Conservation (phyloP, 1,140 invertebrate species). For the Hylaeus volcanicus region DNA sequence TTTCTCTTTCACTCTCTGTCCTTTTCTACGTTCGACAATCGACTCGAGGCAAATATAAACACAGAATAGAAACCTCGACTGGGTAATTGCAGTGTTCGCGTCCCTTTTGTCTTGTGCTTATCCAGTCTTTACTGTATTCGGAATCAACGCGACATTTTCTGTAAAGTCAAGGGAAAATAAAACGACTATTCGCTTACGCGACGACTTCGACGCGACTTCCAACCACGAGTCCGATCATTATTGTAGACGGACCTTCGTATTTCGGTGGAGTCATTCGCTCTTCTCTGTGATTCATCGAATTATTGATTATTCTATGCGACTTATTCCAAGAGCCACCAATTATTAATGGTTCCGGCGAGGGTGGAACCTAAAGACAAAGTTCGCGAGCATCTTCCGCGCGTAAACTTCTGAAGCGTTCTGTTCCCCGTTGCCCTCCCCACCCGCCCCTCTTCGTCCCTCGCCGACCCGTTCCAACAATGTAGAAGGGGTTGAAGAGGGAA, state of each 20-base stretch:
- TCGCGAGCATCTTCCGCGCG: constrained; percentile 49
- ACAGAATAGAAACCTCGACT: no score
- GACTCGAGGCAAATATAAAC: no score
- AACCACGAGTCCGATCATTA: not conserved
- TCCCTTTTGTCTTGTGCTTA: no score
- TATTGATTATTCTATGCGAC: constrained; percentile 54
- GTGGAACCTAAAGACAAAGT: constrained; percentile 45
- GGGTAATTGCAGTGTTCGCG: no score
- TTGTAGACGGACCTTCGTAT: not conserved
- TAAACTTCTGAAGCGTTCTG: constrained; percentile 45
- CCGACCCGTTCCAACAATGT: no score
- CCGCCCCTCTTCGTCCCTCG: no score
- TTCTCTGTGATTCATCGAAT: constrained; percentile 45
- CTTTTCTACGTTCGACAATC: no score
- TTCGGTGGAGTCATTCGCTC: constrained; percentile 24
- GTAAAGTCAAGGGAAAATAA: not conserved
- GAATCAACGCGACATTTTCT: not conserved
- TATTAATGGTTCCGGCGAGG: constrained; percentile 46
- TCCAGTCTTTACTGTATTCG: no score
- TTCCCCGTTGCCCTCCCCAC: constrained; percentile 35
- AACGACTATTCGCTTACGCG: not conserved
- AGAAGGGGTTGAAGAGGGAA: not conserved
- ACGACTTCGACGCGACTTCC: not conserved
- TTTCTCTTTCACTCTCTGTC: no score
- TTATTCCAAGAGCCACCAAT: constrained; percentile 41